These are phyloP conservation scores for Gobio occitaniae DNA, from an alignment of 2,797 vertebrate genomes.

Conservation along the genomic window DNA sequence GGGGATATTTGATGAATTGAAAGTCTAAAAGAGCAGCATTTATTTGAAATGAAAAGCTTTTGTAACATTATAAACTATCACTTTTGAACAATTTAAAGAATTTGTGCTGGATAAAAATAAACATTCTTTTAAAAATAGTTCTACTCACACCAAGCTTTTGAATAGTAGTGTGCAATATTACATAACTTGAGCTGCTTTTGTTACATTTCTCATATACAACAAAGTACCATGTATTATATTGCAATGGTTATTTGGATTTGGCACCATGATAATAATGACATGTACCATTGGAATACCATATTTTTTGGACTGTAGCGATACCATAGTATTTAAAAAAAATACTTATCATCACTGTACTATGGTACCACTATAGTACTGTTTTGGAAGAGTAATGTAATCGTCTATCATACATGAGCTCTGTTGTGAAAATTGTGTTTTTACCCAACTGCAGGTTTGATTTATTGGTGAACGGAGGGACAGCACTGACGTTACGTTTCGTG, in stretches of 20 bases:
- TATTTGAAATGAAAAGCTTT: neutral
- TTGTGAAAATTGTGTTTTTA: neutral
- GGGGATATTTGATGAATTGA: too few relatives aligned
- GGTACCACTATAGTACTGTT: neutral
- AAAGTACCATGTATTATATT: neutral
- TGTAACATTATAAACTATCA: neutral
- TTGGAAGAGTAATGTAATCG: neutral
- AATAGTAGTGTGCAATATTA: neutral
- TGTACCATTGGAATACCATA: neutral
- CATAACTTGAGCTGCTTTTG: neutral
- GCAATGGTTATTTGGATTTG: neutral
- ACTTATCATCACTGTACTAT: neutral
- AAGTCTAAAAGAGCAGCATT: neutral
- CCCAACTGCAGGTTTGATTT: conserved; percentile 89
- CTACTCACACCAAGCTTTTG: neutral
- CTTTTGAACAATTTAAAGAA: neutral
- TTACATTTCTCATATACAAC: neutral
- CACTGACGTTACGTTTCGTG: conserved; percentile 90
- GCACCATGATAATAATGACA: neutral
- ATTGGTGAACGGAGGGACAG: conserved; percentile 92
- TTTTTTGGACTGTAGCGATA: conserved; percentile 1
- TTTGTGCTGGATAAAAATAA: neutral
- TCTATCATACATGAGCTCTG: neutral
- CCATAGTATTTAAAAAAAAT: too few relatives aligned
- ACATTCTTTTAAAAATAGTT: neutral